Evolutionary conservation across 2,888 invertebrate genomes (phyloP).

Genomic region (Trichogramma dendrolimi): DNA sequence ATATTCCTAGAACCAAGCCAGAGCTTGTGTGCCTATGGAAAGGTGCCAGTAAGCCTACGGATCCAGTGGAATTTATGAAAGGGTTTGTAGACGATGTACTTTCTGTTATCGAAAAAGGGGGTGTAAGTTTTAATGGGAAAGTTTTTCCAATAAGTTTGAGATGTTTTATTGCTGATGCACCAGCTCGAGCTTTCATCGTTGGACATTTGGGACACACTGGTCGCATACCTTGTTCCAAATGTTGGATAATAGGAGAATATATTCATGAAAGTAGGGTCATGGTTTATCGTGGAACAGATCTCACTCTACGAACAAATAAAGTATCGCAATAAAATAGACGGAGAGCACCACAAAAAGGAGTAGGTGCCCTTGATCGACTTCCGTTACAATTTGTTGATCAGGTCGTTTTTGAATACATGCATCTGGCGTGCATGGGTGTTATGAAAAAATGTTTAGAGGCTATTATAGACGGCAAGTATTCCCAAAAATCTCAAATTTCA

Average conservation of each 20-base stretch:
- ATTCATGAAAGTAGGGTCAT: neutral
- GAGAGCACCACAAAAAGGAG: neutral
- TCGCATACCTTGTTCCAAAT: neutral
- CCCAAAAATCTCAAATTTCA: neutral
- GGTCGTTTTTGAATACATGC: slow-evolving; percentile 28
- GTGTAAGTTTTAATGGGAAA: neutral
- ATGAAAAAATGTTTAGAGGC: slow-evolving; percentile 6
- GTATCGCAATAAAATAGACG: neutral
- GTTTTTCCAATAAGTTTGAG: neutral
- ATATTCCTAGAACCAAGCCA: neutral
- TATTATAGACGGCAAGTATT: neutral
- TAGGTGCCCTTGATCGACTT: slow-evolving; percentile 13
- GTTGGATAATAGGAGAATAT: neutral
- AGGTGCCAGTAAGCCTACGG: neutral
- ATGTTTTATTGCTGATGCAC: slow-evolving; percentile 12
- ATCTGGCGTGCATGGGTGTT: slow-evolving; percentile 15
- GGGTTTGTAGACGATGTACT: slow-evolving; percentile 1
- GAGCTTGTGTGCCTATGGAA: neutral
- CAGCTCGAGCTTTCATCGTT: slow-evolving; percentile 7
- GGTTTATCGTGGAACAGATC: neutral
- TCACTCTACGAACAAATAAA: neutral
- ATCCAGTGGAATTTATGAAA: neutral
- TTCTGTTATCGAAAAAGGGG: neutral
- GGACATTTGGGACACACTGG: slow-evolving; percentile 1
- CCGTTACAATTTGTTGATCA: slow-evolving; percentile 17